Evolutionary conservation across 2,797 vertebrate species (phyloP).

Genomic region (Molossus alvarezi): DNA sequence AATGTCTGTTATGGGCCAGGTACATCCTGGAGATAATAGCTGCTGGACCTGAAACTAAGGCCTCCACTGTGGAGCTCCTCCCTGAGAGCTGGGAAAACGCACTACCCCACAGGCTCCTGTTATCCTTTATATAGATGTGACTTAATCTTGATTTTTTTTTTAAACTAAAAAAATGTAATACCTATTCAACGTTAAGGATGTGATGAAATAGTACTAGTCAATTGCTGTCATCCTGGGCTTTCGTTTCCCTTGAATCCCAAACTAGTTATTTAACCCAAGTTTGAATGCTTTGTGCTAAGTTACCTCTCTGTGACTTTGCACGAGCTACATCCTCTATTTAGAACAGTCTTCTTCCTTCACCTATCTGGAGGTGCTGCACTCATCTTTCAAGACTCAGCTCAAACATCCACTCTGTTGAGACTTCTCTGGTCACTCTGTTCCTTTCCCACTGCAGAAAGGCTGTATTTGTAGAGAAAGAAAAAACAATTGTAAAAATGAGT

Average conservation of each 20-base stretch:
- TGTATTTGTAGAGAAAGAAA: constrained; percentile 2
- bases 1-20: not conserved
- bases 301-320: not conserved
- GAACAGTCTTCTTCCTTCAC: not conserved
- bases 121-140: not conserved
- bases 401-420: not conserved
- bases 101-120: not conserved
- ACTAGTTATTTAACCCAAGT: not conserved
- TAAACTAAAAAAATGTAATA: not conserved
- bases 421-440: not conserved
- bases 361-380: not conserved
- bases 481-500: not conserved
- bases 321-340: not conserved
- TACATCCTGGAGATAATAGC: not conserved
- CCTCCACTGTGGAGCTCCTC: not conserved
- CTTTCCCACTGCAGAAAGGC: not conserved
- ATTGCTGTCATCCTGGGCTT: not conserved
- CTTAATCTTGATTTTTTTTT: not conserved
- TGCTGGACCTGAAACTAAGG: not conserved
- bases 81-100: not conserved
- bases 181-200: not conserved
- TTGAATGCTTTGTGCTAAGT: not conserved
- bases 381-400: not conserved
- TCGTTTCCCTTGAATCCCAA: not conserved
- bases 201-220: not conserved